Conservation (phyloP, 2,113 vertebrate genomes). For the Gracilinanus agilis region DNA sequence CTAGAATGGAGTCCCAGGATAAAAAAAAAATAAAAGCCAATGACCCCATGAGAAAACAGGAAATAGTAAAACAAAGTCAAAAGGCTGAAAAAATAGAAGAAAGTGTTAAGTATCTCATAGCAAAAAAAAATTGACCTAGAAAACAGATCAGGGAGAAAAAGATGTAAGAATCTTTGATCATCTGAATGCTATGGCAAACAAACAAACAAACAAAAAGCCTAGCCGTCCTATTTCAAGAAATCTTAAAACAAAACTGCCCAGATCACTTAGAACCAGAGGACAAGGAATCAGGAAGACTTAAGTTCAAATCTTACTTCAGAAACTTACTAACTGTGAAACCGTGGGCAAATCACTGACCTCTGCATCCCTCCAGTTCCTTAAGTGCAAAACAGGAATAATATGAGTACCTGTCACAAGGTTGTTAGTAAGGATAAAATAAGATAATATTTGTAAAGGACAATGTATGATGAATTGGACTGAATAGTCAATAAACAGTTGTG, state of each 20-base stretch:
- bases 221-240: not conserved
- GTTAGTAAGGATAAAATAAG: not conserved
- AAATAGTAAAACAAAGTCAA: not conserved
- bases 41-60: not conserved
- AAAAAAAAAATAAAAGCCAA: too few species aligned
- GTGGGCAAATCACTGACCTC: not conserved
- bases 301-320: not conserved
- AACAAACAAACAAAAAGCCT: not conserved
- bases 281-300: not conserved
- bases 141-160: not conserved
- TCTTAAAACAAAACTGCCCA: not conserved
- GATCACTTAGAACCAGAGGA: not conserved
- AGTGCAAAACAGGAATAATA: not conserved
- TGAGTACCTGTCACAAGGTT: not conserved
- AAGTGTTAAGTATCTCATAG: not conserved
- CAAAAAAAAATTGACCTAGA: not conserved
- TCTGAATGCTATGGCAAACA: not conserved
- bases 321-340: not conserved
- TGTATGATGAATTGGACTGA: not conserved
- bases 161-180: not conserved
- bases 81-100: not conserved
- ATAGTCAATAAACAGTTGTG: not conserved
- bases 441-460: not conserved
- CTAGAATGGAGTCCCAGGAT: too few species aligned
- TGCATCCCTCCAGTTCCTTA: not conserved